These are phyloP conservation scores for Anguilla obscura DNA, from an alignment of 2,797 vertebrate genomes.

Conservation along the genomic window DNA sequence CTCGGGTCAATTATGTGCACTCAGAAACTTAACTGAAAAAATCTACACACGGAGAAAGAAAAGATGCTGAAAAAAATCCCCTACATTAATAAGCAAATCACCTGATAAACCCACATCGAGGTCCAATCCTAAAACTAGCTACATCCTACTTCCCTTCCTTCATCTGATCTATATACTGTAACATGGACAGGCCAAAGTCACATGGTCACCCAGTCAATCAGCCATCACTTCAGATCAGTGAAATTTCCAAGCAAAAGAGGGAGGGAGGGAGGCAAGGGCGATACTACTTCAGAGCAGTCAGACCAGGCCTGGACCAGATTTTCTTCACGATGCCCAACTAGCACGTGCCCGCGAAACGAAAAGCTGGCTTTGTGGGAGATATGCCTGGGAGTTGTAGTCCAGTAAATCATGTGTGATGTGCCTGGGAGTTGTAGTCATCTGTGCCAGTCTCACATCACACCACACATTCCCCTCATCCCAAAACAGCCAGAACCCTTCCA, in stretches of 20 bases:
- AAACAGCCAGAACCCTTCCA: neutral
- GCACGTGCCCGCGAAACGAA: neutral
- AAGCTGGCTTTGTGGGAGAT: neutral
- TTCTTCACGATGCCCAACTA: neutral
- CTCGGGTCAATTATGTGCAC: neutral
- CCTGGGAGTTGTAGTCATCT: neutral
- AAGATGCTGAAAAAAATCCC: neutral
- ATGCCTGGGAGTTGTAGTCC: neutral
- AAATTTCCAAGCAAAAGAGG: neutral
- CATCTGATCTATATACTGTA: neutral
- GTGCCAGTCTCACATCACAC: neutral
- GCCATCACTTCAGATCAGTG: neutral
- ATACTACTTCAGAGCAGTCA: neutral
- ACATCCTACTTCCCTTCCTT: neutral
- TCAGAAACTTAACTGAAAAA: neutral
- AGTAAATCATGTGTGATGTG: neutral
- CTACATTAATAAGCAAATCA: neutral
- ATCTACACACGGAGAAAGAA: neutral
- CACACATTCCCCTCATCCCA: neutral
- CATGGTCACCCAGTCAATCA: no score
- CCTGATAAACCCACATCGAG: neutral
- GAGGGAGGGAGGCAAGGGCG: neutral
- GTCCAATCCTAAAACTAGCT: neutral
- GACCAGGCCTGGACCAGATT: neutral
- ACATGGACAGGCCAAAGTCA: no score